A percentile compares a stretch with the other conserved stretches of the same genome.
phyloP scores from a whole-genome alignment of 2,113 vertebrate species.

The Climacteris rufus region DNA sequence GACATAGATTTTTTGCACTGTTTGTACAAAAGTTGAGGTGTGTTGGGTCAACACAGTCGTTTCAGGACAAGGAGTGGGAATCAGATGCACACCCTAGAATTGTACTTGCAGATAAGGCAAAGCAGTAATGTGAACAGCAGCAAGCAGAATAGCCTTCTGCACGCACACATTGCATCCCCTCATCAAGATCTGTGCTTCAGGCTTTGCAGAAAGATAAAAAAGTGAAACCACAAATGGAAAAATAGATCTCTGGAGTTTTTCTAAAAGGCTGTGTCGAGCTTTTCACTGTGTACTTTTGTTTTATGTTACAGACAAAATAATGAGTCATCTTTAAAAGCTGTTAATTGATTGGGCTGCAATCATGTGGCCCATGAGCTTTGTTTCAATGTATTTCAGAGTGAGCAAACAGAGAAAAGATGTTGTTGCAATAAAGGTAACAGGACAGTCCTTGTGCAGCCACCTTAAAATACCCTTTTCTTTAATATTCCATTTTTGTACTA shows the following conservation, averaged over 20 bases:
- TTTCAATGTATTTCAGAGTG: background rate
- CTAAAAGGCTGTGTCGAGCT: background rate
- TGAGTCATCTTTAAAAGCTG: slow-evolving; percentile 43
- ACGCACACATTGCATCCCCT: background rate
- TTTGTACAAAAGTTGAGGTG: background rate
- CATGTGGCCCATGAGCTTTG: background rate
- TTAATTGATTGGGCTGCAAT: slow-evolving; percentile 3
- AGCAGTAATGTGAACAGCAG: background rate
- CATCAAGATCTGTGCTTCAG: background rate
- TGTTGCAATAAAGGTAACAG: background rate
- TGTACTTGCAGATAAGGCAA: background rate
- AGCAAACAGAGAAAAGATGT: background rate
- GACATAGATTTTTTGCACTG: background rate
- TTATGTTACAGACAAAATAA: slow-evolving; percentile 39
- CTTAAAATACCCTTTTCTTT: background rate
- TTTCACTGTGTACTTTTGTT: slow-evolving; percentile 25
- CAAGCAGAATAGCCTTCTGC: background rate
- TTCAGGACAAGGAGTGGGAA: background rate
- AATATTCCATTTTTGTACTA: background rate
- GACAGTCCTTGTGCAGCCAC: background rate
- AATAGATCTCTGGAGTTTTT: slow-evolving; percentile 1
- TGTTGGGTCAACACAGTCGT: background rate
- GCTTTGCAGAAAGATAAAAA: background rate
- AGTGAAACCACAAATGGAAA: slow-evolving; percentile 37
- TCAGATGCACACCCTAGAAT: background rate